Conservation (phyloP, 2,888 invertebrate genomes). For the Watsonalla cultraria region DNA sequence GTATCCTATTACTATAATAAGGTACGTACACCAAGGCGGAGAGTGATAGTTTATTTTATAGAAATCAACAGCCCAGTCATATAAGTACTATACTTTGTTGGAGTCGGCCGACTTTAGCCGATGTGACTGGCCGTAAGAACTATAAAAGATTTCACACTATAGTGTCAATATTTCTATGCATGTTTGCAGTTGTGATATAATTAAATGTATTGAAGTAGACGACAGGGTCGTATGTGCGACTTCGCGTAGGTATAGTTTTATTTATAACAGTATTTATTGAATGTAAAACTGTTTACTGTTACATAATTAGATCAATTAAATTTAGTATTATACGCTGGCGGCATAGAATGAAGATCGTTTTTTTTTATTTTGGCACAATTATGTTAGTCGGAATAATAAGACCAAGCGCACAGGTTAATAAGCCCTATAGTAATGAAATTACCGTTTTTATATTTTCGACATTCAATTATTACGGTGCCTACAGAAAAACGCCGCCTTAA, state of each 20-base stretch:
- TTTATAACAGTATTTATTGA: neutral
- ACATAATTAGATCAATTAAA: neutral
- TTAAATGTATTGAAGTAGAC: neutral
- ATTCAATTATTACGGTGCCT: conserved; percentile 16
- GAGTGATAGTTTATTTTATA: neutral
- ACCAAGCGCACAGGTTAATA: too few species aligned
- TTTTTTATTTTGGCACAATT: too few species aligned
- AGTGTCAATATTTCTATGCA: too few species aligned
- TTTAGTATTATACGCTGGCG: neutral
- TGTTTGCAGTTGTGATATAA: neutral
- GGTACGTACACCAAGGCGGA: neutral
- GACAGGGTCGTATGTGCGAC: neutral
- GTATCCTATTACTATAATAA: neutral
- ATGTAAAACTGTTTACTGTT: neutral
- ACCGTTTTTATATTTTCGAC: conserved; percentile 17
- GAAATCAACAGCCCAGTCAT: too few species aligned
- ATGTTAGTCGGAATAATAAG: too few species aligned
- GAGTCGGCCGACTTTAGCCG: too few species aligned
- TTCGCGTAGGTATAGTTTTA: neutral
- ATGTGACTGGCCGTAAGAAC: too few species aligned
- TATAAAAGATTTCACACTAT: too few species aligned
- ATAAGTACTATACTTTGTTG: too few species aligned
- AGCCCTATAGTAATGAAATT: conserved; percentile 13
- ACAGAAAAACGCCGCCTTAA: conserved; percentile 14
- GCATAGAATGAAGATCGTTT: too few species aligned